A percentile compares a stretch with the other conserved stretches of the same genome.
These are phyloP conservation scores for Bungarus multicinctus DNA, from an alignment of 2,113 vertebrate species.

Conservation along the genomic window DNA sequence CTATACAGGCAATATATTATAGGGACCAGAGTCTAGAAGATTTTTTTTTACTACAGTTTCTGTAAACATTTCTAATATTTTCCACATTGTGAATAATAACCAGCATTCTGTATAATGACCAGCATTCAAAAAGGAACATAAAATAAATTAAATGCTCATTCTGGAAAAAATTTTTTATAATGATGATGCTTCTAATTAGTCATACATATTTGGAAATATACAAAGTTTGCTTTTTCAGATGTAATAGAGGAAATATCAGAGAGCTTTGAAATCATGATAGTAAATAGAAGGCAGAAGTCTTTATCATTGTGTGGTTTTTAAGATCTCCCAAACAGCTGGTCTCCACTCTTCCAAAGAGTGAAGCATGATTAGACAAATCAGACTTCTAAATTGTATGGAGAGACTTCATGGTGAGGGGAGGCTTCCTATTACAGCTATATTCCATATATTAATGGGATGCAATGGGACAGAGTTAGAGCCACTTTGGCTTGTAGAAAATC, in stretches of 20 bases:
- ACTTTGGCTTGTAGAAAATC: neutral
- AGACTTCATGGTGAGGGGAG: neutral
- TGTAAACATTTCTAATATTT: neutral
- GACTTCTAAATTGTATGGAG: neutral
- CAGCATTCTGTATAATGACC: neutral
- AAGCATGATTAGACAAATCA: neutral
- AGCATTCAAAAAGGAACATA: neutral
- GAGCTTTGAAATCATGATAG: neutral
- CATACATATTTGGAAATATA: neutral
- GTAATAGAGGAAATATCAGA: neutral
- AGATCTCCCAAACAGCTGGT: neutral
- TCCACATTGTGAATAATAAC: neutral
- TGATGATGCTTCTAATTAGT: neutral
- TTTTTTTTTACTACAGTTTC: neutral
- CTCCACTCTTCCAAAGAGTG: neutral
- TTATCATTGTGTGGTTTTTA: neutral
- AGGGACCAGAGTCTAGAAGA: neutral
- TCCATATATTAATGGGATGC: neutral
- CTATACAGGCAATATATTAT: neutral
- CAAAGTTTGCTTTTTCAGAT: neutral
- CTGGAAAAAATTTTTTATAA: neutral
- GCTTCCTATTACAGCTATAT: neutral
- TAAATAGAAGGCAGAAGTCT: neutral
- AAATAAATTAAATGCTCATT: neutral
- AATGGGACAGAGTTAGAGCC: neutral